Evolutionary conservation across 92 coral and sea anemone species (phyloP), one percentile per base, ranked within the genome.

Genomic region (Bergia puertoricense): DNA sequence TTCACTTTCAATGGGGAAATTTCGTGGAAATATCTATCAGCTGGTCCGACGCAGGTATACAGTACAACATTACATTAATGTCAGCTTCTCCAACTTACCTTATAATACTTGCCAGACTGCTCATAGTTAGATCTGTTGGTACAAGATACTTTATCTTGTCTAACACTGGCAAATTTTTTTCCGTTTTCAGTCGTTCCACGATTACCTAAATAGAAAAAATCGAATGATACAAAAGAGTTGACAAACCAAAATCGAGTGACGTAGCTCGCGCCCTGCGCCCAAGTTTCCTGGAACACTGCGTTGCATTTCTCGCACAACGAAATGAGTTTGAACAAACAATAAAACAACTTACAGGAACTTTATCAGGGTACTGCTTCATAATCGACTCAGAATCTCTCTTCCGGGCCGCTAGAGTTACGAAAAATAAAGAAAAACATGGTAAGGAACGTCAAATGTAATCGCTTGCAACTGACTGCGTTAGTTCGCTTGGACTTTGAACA

Each of bases 81-180:
- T 23, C 6, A 8, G 14, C 44, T 15, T 39, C 18, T 36, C 80
- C n/a, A 75, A 80, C 86, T 39, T 72, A 95, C 99, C 99, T 93
- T 66, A 97, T 94, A 46, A 97, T 97, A 76, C 99, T 95, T 6
- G 99, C 96, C 72, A 97, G 83, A 86, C 98, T 97, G 90, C 99
- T 97, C 99, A 97, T 97, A 5, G 99, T 93, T 51, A 97, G 86
- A 82, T 97, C 99, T 8, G 96, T 88, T 1, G 99, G 99, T 20
- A 97, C 99, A 74, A 97, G 89, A 81, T 97, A 97, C 86, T 97
- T 97, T 75, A 97, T 95, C 89, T 97, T 97, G 89, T 97, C 99
- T 91, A 97, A 81, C 51, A 97, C 92, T 65, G 99, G 99, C 80
- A 97, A 87, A 74, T 92, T 88, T 75, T 97, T 97, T 87, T 97